These are phyloP conservation scores for Pogonomyrmex barbatus DNA, from an alignment of 1,140 invertebrate species.

Conservation along the genomic window DNA sequence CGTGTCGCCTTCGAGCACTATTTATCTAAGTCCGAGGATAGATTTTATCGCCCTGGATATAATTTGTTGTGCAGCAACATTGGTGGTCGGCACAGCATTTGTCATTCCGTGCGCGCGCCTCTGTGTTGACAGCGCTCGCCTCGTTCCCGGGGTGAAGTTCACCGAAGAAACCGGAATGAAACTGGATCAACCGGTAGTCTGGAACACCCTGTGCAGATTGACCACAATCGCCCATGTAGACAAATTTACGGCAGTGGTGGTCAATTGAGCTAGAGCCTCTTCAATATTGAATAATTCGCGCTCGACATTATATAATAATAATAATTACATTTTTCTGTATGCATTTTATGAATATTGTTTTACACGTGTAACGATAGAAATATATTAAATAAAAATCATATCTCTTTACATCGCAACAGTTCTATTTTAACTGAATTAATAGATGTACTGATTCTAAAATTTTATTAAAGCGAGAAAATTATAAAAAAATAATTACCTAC, in stretches of 20 bases:
- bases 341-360: background rate
- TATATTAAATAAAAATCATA: background rate
- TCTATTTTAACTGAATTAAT: background rate
- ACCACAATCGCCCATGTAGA: conserved; percentile 86
- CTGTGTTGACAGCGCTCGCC: conserved; percentile 85
- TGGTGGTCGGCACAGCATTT: conserved; percentile 82
- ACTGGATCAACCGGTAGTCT: conserved; percentile 78
- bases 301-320: background rate
- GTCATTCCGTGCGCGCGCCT: conserved; percentile 83
- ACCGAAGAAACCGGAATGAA: conserved; percentile 79
- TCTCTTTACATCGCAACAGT: background rate
- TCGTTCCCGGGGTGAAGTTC: conserved; percentile 83
- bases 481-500: background rate
- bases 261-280: conserved; percentile 70
- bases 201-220: conserved; percentile 72
- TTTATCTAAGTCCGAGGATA: conserved; percentile 68
- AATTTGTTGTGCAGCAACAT: conserved; percentile 85
- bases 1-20: conserved; percentile 49
- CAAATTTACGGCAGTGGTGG: conserved; percentile 84
- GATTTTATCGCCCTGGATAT: conserved; percentile 81
- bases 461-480: background rate
- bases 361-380: background rate
- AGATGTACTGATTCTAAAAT: background rate
- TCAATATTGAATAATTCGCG: background rate
- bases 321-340: background rate